phyloP scores from a whole-genome alignment of 2,797 vertebrate genomes.

The Picus viridis region DNA sequence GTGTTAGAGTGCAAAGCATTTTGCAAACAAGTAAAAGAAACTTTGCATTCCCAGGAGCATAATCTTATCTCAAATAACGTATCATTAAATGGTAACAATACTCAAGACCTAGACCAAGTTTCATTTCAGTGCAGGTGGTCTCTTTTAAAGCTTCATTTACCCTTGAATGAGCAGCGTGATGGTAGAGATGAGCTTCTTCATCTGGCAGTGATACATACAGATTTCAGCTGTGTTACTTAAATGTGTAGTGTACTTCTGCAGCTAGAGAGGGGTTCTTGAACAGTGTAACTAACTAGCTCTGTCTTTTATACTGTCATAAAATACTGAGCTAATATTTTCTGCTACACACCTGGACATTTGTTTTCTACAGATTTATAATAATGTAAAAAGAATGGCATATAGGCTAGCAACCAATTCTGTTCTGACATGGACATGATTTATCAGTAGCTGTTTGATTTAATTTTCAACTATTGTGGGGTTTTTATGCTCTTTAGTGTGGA shows the following conservation, averaged over 20 bases:
- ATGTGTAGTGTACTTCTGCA: background rate
- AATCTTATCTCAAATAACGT: background rate
- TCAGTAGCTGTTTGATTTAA: background rate
- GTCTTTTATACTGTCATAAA: background rate
- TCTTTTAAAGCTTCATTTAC: background rate
- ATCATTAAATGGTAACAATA: background rate
- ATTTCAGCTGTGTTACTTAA: slow-evolving; percentile 24
- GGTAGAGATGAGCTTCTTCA: background rate
- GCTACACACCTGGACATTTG: background rate
- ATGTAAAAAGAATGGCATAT: background rate
- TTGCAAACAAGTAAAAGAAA: background rate
- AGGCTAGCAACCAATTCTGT: background rate
- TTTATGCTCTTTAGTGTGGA: background rate
- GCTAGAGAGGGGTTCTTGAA: background rate
- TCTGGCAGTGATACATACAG: background rate
- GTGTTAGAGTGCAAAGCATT: background rate
- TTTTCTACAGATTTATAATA: background rate
- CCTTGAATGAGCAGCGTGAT: background rate
- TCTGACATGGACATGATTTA: background rate
- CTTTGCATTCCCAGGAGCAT: background rate
- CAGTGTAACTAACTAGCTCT: background rate
- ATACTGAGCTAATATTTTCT: background rate
- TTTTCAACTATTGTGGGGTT: background rate
- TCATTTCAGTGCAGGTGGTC: background rate
- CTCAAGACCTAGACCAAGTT: background rate